phyloP scores from a whole-genome alignment of 2,113 vertebrate species.

The Herpetotheres cachinnans region DNA sequence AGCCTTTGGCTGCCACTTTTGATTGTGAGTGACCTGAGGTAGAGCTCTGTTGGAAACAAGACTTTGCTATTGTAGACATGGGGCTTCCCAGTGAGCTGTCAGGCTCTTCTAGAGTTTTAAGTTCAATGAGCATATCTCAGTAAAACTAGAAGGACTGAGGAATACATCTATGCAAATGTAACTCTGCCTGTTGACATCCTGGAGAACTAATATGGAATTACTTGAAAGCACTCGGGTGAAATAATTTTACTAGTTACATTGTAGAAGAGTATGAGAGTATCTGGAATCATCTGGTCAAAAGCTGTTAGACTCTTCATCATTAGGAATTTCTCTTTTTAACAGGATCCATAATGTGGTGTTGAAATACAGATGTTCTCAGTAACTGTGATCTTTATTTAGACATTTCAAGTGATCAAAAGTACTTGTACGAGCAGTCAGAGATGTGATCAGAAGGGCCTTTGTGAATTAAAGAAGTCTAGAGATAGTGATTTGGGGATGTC shows the following conservation, averaged over 20 bases:
- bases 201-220: background rate
- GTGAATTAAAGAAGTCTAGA: background rate
- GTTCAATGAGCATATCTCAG: background rate
- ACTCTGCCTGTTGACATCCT: background rate
- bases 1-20: background rate
- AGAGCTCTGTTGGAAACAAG: background rate
- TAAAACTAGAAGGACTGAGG: background rate
- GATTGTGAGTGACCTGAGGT: background rate
- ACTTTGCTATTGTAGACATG: accelerated
- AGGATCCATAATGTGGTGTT: background rate
- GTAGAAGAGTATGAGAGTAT: background rate
- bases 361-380: background rate
- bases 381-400: background rate
- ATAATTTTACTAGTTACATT: background rate
- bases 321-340: background rate
- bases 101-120: background rate
- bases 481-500: background rate
- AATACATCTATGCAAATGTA: background rate
- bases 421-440: background rate
- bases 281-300: background rate
- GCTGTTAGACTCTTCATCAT: background rate
- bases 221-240: background rate
- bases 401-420: background rate
- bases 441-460: background rate
- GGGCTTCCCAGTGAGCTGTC: background rate